Percentiles rank a stretch among this genome's conserved stretches.
Conservation (phyloP, 2,113 vertebrate genomes). For the Gobio gobio region DNA sequence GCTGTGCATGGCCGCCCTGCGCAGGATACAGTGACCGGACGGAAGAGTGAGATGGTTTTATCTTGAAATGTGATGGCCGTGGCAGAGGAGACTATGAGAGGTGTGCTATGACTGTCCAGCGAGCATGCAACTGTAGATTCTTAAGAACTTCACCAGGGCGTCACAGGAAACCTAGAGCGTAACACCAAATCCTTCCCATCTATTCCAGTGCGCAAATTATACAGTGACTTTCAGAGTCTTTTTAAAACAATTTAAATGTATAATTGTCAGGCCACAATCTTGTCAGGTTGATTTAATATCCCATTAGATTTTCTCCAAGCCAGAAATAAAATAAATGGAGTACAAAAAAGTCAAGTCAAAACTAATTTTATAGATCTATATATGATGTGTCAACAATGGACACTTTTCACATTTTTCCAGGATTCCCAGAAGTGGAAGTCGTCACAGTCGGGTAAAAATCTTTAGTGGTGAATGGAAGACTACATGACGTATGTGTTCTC, state of each 20-base stretch:
- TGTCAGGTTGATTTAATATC: background rate
- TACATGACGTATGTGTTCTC: no score
- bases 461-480: no score
- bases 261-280: background rate
- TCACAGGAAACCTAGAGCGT: background rate
- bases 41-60: constrained; percentile 66
- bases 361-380: background rate
- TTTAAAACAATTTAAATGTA: background rate
- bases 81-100: constrained; percentile 56
- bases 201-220: background rate
- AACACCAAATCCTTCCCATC: constrained; percentile 7
- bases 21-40: constrained; percentile 71
- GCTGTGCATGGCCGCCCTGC: constrained; percentile 57
- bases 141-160: constrained; percentile 35
- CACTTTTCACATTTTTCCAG: background rate
- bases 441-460: background rate
- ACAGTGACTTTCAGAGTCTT: background rate
- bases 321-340: background rate
- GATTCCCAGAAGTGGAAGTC: background rate
- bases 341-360: background rate
- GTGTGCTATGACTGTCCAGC: constrained; percentile 57
- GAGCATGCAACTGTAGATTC: constrained; percentile 68
- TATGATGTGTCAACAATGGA: background rate
- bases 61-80: constrained; percentile 70
- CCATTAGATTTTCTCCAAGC: background rate